These are phyloP conservation scores for human (Homo sapiens) DNA, from an alignment of 2,113 vertebrate species.

Conservation along the genomic window GRCh38 chr1:234228501-234229000, in stretches of 20 bases:
- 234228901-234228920: background rate
- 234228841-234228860: background rate
- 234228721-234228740: background rate
- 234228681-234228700: background rate
- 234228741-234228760: background rate
- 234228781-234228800: background rate
- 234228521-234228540: background rate
- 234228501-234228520: background rate
- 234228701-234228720: background rate
- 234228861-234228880: background rate
- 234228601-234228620: background rate
- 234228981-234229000: background rate
- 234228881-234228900: background rate
- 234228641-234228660: background rate
- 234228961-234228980: background rate
- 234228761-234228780: background rate
- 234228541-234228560: background rate
- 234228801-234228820: background rate
- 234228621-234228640: background rate
- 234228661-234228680: background rate
- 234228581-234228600: background rate
- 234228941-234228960: background rate
- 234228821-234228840: background rate
- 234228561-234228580: rapidly evolving
- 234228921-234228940: background rate